A percentile compares a stretch with the other conserved stretches of the same genome.
These are phyloP conservation scores for Phyllostomus discolor DNA, from an alignment of 2,113 vertebrate genomes.

Conservation along the genomic window DNA sequence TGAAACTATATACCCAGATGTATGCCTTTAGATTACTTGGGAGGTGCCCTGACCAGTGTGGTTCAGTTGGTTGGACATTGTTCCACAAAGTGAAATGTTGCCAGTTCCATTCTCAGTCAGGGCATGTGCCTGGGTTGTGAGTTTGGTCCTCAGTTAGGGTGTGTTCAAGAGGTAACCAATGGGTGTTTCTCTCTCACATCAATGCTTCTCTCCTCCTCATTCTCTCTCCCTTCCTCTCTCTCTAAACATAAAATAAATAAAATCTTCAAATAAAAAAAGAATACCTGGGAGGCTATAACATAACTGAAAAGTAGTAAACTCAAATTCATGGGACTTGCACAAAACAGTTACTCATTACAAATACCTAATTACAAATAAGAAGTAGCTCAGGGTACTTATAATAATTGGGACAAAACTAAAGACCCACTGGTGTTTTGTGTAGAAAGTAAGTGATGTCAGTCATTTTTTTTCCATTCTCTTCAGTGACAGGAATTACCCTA, in stretches of 20 bases:
- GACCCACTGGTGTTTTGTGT: neutral
- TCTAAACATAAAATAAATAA: too few species aligned
- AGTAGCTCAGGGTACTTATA: neutral
- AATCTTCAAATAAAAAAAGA: neutral
- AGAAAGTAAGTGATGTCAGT: neutral
- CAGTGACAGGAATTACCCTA: neutral
- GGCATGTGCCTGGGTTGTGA: too few species aligned
- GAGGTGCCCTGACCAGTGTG: neutral
- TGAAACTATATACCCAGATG: neutral
- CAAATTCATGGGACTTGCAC: neutral
- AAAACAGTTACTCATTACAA: neutral
- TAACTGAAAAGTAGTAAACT: neutral
- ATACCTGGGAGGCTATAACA: neutral
- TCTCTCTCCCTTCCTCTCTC: too few species aligned
- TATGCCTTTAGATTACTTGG: neutral
- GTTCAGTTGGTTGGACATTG: too few species aligned
- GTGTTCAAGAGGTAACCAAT: too few species aligned
- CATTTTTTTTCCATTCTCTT: neutral
- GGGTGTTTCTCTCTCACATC: too few species aligned
- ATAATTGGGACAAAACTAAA: neutral
- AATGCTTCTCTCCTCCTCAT: too few species aligned
- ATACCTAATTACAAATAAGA: neutral
- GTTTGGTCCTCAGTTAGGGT: too few species aligned
- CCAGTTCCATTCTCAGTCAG: too few species aligned
- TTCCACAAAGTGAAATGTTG: too few species aligned